phyloP scores from a whole-genome alignment of 2,113 vertebrate genomes.

The Nesoenas mayeri region DNA sequence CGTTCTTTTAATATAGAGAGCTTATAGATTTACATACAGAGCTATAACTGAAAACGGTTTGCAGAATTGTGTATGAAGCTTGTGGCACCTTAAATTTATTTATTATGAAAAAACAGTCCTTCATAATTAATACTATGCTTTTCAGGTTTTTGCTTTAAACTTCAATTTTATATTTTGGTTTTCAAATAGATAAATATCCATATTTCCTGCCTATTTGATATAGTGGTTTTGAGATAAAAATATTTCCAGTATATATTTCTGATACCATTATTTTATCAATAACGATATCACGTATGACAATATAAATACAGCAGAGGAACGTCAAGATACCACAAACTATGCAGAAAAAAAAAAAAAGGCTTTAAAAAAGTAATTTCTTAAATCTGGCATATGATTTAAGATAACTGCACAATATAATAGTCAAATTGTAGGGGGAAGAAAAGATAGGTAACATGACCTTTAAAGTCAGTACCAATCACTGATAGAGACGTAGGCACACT shows the following conservation, averaged over 20 bases:
- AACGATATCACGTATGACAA: background rate
- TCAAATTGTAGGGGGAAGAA: background rate
- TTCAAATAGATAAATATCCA: background rate
- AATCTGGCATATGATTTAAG: background rate
- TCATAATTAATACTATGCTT: background rate
- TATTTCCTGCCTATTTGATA: background rate
- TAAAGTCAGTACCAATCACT: background rate
- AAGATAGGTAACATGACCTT: background rate
- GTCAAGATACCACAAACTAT: background rate
- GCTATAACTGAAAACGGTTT: background rate
- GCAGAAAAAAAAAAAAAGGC: background rate
- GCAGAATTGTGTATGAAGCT: background rate
- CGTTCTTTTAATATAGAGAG: background rate
- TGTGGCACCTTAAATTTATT: background rate
- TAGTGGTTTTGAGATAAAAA: background rate
- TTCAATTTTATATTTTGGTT: background rate
- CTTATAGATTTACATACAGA: background rate
- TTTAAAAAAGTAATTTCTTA: background rate
- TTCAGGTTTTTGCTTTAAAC: background rate
- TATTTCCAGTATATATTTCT: background rate
- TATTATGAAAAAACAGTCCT: background rate
- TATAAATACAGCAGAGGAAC: background rate
- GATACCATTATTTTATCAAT: background rate
- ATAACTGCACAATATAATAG: background rate
- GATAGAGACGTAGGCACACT: background rate